These are phyloP conservation scores for Nibea coibor DNA, from an alignment of 2,113 vertebrate genomes.

Conservation along the genomic window DNA sequence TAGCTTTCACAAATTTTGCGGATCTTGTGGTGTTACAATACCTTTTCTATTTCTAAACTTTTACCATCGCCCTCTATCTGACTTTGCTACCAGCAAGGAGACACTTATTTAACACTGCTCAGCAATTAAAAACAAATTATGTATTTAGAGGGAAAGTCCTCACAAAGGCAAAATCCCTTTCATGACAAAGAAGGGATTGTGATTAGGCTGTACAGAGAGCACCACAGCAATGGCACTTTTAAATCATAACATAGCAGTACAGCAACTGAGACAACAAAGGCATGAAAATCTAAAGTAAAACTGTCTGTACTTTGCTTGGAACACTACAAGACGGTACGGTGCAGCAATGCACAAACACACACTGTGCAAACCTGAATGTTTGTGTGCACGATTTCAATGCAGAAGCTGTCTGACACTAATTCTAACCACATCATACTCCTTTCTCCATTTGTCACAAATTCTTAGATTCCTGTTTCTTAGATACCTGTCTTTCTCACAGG, in stretches of 20 bases:
- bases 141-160: conserved; percentile 3
- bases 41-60: conserved; percentile 27
- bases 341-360: not conserved
- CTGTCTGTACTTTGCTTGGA: conserved; percentile 12
- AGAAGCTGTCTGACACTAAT: conserved; percentile 37
- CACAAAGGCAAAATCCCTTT: conserved; percentile 16
- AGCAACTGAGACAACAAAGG: conserved; percentile 27
- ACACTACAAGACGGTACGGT: conserved; percentile 10
- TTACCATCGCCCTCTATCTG: conserved; percentile 28
- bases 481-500: conserved; percentile 54
- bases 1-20: not conserved
- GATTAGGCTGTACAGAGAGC: not conserved
- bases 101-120: conserved; percentile 8
- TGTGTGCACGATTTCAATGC: conserved; percentile 42
- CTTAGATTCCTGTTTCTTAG: conserved; percentile 53
- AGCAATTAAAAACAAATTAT: conserved; percentile 50
- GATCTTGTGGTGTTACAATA: not conserved
- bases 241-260: conserved; percentile 15
- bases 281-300: conserved; percentile 4
- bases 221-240: conserved; percentile 3
- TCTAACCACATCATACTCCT: conserved; percentile 44
- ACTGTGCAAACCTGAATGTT: not conserved
- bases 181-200: conserved; percentile 6
- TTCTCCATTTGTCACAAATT: conserved; percentile 45
- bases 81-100: conserved; percentile 59